Percentiles rank a stretch among this genome's conserved stretches.
Conservation (phyloP, 2,113 vertebrate species). For the Leuciscus idus region DNA sequence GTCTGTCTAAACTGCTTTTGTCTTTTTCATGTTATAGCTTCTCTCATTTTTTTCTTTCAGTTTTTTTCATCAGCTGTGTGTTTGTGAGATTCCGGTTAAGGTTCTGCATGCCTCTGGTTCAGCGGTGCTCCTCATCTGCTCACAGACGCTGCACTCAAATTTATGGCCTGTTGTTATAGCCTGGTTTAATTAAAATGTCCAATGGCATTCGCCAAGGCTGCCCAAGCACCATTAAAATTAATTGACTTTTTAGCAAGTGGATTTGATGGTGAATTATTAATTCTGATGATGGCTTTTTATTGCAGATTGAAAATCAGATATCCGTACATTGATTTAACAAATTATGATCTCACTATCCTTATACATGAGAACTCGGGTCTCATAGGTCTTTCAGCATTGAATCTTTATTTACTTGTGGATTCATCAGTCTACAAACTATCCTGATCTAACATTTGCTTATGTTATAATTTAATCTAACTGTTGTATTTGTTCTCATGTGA, state of each 20-base stretch:
- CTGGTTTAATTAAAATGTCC: conserved; percentile 79
- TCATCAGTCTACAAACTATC: not conserved
- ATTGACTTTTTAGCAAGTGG: conserved; percentile 71
- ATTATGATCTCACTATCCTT: conserved; percentile 25
- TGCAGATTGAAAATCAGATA: conserved; percentile 64
- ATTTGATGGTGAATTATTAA: conserved; percentile 69
- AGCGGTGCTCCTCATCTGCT: conserved; percentile 16
- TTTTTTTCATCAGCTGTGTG: not conserved
- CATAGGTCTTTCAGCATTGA: conserved; percentile 2
- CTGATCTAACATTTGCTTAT: not conserved
- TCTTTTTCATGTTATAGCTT: not conserved
- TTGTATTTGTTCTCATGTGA: not conserved
- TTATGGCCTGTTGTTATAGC: conserved; percentile 70
- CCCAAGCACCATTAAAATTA: conserved; percentile 72
- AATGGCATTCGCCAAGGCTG: conserved; percentile 63
- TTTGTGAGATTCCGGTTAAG: conserved; percentile 14
- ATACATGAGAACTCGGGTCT: not conserved
- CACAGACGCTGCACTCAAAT: conserved; percentile 54
- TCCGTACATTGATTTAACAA: conserved; percentile 38
- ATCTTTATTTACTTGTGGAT: not conserved
- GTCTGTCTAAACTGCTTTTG: not conserved
- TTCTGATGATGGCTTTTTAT: conserved; percentile 62
- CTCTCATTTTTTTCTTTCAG: not conserved
- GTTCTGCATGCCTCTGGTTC: not conserved
- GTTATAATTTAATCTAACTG: not conserved